These are phyloP conservation scores for Diabrotica virgifera DNA, from an alignment of 1,140 invertebrate genomes.

Conservation along the genomic window DNA sequence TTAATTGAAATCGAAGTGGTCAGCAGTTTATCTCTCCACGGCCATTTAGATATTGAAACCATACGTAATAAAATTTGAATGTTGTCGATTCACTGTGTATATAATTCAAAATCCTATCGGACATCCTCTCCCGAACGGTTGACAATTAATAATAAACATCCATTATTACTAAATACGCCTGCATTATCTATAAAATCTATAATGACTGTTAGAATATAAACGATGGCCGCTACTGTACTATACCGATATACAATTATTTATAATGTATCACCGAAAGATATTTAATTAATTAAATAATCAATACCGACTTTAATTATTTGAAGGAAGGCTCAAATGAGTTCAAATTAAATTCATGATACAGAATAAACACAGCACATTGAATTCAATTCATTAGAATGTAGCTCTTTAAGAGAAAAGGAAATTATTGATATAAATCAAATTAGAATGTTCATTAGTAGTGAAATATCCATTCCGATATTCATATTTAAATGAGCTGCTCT, in stretches of 20 bases:
- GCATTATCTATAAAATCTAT: neutral
- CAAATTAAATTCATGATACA: slow-evolving; percentile 8
- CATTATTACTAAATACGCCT: neutral
- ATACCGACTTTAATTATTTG: slow-evolving; percentile 15
- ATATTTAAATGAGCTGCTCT: neutral
- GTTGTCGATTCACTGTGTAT: too few species aligned
- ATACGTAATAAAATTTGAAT: too few species aligned
- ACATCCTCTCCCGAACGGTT: neutral
- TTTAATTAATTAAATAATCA: slow-evolving; percentile 18
- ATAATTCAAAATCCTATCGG: too few species aligned
- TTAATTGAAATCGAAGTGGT: too few species aligned
- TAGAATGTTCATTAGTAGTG: neutral
- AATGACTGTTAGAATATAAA: neutral
- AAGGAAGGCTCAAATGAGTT: slow-evolving; percentile 11
- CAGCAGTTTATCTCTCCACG: too few species aligned
- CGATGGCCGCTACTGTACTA: neutral
- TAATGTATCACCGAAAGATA: slow-evolving; percentile 12
- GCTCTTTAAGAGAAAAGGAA: neutral
- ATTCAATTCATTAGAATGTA: neutral
- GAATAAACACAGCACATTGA: neutral
- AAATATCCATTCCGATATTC: neutral
- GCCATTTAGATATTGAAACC: too few species aligned
- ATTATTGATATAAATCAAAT: slow-evolving; percentile 1
- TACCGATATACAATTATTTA: slow-evolving; percentile 7
- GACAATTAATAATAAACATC: neutral